Base-by-base conservation (phyloP, 2,888 invertebrate species). In the Marasmarcha lunaedactyla region DNA sequence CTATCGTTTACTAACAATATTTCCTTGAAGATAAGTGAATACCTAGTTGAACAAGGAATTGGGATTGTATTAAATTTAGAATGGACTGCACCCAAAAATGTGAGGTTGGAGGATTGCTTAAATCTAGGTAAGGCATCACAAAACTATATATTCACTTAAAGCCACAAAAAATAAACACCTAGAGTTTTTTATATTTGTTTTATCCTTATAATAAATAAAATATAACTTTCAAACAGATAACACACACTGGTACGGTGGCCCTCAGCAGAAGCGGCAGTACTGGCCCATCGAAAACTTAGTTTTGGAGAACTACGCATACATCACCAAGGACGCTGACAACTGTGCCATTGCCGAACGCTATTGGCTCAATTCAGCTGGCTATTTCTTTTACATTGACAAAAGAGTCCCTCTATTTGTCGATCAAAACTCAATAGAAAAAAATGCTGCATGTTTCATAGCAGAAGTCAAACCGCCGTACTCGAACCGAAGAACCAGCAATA, bases 351-450 rank as follows among this genome's bases (percentile, higher is more conserved):
- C 86, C 0, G 89, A 89, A 49, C 86, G 87, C 1, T 88, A 88
- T 57, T 89, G 91, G 90, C 64, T 92, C 1, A 89, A 84, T 51
- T 89, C 90, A 0, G 66, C 79, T 7, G 91, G 92, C 1, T 69
- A 86, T 13, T 89, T 87, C 53, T 71, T 89, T 39, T 86, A 85
- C 51, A 86, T 91, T 27, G 86, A 88, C 47, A 84, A 85, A 33
- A 78, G 81, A 14, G 86, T 87, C 0, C 90, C 91, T 0, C 64
- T 92, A 0, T 90, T 90, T 57, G 78, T 90, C 1, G 87, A 89
- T 51, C 87, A 89, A 37, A 89, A 90, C 49, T 70, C 84, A 40
- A 40, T 63, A 1, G 63, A 68, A 36, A 68, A 69, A 34, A 71
- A 69, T 44, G 65, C 81, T 9, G 71, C 86, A 0, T 87, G 87